Percentiles rank a stretch among this genome's conserved stretches.
Evolutionary conservation across 2,113 vertebrate species (phyloP).

Genomic region (Galbula dea): DNA sequence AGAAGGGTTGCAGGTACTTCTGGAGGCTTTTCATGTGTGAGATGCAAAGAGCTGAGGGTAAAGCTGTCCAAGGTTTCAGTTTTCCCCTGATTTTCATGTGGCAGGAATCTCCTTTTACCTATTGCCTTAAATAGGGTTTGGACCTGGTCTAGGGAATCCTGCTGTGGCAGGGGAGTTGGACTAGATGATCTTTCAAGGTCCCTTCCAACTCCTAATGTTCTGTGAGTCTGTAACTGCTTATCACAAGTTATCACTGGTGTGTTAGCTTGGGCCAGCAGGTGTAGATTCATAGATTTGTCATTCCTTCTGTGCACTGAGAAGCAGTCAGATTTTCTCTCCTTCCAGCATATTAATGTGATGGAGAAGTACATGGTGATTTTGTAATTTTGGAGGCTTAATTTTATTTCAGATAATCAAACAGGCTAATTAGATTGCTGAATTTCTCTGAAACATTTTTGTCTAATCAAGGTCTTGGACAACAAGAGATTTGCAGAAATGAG

Average conservation of each 20-base stretch:
- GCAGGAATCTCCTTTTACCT: too few species aligned
- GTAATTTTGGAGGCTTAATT: background rate
- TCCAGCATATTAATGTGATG: background rate
- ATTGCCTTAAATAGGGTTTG: background rate
- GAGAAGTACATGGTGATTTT: background rate
- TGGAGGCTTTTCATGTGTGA: background rate
- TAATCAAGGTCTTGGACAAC: background rate
- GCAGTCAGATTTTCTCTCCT: background rate
- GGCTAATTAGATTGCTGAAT: background rate
- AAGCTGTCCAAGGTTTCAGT: background rate
- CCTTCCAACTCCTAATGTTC: too few species aligned
- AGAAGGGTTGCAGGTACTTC: background rate
- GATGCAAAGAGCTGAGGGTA: background rate
- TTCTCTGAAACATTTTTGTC: background rate
- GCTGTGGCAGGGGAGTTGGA: too few species aligned
- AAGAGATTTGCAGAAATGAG: background rate
- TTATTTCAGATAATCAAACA: background rate
- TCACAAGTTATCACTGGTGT: rapidly evolving
- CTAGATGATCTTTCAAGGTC: too few species aligned
- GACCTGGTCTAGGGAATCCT: too few species aligned
- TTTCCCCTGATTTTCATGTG: background rate
- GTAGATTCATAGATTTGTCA: background rate
- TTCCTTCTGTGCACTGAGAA: background rate
- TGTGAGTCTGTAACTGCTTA: too few species aligned
- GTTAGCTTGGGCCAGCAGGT: background rate